Evolutionary conservation across 2,113 vertebrate genomes (phyloP), one percentile per base, ranked within the genome.

Genomic region (Anarhynchus alexandrinus): DNA sequence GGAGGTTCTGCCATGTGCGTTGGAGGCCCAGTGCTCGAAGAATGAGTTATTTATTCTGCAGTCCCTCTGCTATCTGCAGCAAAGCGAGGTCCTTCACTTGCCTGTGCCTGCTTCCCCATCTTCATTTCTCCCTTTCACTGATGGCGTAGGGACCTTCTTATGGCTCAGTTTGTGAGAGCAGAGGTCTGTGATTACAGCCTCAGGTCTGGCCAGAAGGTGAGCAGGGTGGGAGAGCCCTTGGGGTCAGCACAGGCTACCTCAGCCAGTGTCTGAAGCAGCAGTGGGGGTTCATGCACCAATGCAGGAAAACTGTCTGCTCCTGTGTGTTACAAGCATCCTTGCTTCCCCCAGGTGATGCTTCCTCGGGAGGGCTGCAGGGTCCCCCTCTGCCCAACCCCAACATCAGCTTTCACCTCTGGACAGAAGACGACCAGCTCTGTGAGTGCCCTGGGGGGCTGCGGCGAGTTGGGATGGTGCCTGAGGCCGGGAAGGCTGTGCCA

Each of bases 361-460:
- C 93, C 17, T 55, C 11, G 49, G 96, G 66, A 49, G 89, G 15
- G 72, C 88, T 86, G 20, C 96, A 95, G 30, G 96, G 69, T 27
- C 92, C 93, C 26, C 98, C 98, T 47, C 98, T 99, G 91, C 99
- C 99, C 93, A 99, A 98, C 88, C 99, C 99, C 30, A 98, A 97
- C 94, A 99, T 99, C 97, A 98, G 98, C 86, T 99, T 99, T 97
- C 98, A 99, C 96, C 95, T 99, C 84, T 99, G 99, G 99, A 99
- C 97, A 1, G 98, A 99, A 40, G 98, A 99, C 0, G 98, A 99
- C 97, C 98, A 98, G 91, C 98, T 99, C 85, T 99, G 99, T 99
- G 96, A 98, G 98, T 98, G 65, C 17, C 11, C 0, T 1, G 9
- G 25, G 74, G 19, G 25, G 9, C 34, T 70, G 51, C 14, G 61